A percentile compares a stretch with the other conserved stretches of the same genome.
phyloP scores from a whole-genome alignment of 2,888 invertebrate genomes.

The Agrotis segetum region DNA sequence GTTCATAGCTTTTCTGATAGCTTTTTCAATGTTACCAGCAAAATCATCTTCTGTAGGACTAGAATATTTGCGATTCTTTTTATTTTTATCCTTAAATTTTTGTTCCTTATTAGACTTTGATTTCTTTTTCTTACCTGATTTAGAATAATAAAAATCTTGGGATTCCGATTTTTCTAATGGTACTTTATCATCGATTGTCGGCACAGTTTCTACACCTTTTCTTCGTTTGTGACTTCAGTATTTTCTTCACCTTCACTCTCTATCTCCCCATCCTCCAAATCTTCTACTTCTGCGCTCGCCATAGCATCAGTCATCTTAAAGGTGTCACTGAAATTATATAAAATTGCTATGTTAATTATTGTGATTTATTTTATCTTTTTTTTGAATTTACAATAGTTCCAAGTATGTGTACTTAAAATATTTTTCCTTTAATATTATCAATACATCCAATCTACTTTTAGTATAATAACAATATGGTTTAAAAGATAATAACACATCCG shows the following conservation, averaged over 20 bases:
- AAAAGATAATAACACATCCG: constrained; percentile 20
- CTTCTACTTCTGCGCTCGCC: constrained; percentile 84
- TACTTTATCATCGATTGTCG: constrained; percentile 66
- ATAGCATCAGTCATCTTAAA: constrained; percentile 81
- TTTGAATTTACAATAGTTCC: background rate
- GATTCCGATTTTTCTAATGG: constrained; percentile 75
- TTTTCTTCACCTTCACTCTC: constrained; percentile 91
- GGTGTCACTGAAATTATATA: constrained; percentile 80
- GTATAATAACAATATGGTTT: constrained; percentile 17
- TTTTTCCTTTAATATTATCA: constrained; percentile 17
- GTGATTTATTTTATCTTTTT: background rate
- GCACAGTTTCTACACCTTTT: constrained; percentile 68
- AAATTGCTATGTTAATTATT: constrained; percentile 29
- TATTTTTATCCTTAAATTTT: constrained; percentile 88
- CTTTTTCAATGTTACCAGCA: constrained; percentile 95
- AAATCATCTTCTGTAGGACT: constrained; percentile 93
- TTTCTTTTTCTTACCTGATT: constrained; percentile 90
- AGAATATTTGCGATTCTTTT: constrained; percentile 86
- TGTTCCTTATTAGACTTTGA: constrained; percentile 87
- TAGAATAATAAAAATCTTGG: constrained; percentile 80
- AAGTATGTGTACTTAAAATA: constrained; percentile 18
- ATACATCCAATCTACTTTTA: constrained; percentile 17
- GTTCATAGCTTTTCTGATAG: constrained; percentile 94
- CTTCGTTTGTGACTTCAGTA: constrained; percentile 72
- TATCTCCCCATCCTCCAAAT: constrained; percentile 97